These are phyloP conservation scores for Micrastur ruficollis DNA, from an alignment of 2,797 vertebrate species.

Conservation along the genomic window DNA sequence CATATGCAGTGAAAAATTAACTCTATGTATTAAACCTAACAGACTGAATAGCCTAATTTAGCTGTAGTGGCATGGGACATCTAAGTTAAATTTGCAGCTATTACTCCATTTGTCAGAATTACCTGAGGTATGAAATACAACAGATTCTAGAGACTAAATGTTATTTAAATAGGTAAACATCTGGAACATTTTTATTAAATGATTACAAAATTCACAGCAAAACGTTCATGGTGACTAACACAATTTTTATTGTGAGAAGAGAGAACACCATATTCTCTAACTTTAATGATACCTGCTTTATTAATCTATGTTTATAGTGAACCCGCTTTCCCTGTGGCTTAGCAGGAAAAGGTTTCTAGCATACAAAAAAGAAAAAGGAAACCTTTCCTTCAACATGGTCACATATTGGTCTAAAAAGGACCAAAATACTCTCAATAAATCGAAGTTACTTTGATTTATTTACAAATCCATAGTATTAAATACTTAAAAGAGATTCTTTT, in stretches of 20 bases:
- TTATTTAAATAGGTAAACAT: neutral
- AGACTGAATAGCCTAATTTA: neutral
- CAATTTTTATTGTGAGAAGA: neutral
- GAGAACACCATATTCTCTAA: neutral
- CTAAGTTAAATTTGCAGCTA: neutral
- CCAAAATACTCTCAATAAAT: neutral
- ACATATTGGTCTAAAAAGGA: neutral
- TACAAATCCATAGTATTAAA: neutral
- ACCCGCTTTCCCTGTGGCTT: neutral
- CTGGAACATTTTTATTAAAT: neutral
- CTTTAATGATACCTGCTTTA: neutral
- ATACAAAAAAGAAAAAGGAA: neutral
- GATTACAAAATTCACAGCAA: neutral
- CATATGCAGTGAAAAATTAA: neutral
- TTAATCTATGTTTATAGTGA: neutral
- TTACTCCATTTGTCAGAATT: neutral
- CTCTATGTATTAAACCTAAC: neutral
- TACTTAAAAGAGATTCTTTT: conserved; percentile 25
- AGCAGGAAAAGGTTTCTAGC: neutral
- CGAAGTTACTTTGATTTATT: conserved; percentile 24
- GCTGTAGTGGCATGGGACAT: neutral
- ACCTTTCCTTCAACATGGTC: neutral
- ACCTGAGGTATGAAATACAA: neutral
- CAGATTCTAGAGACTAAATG: neutral
- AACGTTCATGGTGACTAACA: neutral